Percentiles rank a stretch among this genome's conserved stretches.
phyloP scores from a whole-genome alignment of 2,888 invertebrate genomes.

The Cryptophagus acutangulus region DNA sequence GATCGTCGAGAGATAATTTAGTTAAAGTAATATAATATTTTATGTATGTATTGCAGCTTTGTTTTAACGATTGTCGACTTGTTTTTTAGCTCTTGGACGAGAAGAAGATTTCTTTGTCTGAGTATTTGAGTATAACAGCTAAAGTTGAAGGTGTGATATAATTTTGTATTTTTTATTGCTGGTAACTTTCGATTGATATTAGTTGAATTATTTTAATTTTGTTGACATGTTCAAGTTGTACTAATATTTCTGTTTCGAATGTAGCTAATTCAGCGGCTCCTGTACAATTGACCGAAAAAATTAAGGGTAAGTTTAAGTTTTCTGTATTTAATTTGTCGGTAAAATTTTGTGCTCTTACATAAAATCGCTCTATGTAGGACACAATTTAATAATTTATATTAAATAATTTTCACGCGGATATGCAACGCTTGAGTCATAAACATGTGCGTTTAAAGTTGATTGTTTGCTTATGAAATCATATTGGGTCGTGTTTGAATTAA shows the following conservation, averaged over 20 bases:
- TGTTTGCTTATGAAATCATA: no score
- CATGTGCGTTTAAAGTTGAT: no score
- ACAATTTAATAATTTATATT: no score
- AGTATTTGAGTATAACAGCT: slow-evolving; percentile 43
- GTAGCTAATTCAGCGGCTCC: slow-evolving; percentile 37
- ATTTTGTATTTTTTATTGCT: slow-evolving; percentile 14
- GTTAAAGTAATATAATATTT: slow-evolving; percentile 4
- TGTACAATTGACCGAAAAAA: slow-evolving; percentile 42
- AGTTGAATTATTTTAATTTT: slow-evolving; percentile 8
- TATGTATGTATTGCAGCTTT: not conserved
- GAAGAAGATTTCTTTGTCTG: slow-evolving; percentile 44
- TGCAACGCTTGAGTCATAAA: no score
- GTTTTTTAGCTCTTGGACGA: slow-evolving; percentile 44
- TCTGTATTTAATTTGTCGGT: not conserved
- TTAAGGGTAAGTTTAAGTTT: slow-evolving; percentile 48
- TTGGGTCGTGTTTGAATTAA: no score
- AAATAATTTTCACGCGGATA: no score
- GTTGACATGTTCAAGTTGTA: not conserved
- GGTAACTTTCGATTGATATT: slow-evolving; percentile 15
- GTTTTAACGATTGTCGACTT: not conserved
- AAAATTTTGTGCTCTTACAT: not conserved
- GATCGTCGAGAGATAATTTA: slow-evolving; percentile 31
- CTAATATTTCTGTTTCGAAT: slow-evolving; percentile 3
- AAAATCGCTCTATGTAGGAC: not conserved
- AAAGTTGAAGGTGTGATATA: slow-evolving; percentile 42